These are phyloP conservation scores for Typhlomys cinereus DNA, from an alignment of 2,113 vertebrate species.

Conservation along the genomic window DNA sequence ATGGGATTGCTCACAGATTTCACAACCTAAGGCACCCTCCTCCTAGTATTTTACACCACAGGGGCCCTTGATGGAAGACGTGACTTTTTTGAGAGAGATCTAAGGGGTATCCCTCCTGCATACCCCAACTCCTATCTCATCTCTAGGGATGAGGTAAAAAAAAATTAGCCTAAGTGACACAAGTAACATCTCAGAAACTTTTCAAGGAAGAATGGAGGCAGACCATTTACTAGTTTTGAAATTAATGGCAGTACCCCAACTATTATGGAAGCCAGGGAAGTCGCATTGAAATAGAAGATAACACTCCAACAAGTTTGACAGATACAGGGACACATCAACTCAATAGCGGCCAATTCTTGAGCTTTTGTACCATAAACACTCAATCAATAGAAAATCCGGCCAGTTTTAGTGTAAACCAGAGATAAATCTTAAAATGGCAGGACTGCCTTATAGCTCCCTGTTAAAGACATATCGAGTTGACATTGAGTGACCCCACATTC, in stretches of 20 bases:
- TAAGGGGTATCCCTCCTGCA: background rate
- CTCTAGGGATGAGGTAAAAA: background rate
- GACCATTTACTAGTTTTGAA: background rate
- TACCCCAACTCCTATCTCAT: background rate
- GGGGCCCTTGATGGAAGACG: background rate
- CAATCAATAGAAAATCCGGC: conserved; percentile 67
- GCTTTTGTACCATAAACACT: conserved; percentile 64
- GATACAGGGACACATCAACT: conserved; percentile 31
- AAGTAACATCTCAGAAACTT: conserved; percentile 18
- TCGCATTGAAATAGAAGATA: conserved; percentile 12
- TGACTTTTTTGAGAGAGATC: conserved; percentile 35
- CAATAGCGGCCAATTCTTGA: conserved; percentile 48
- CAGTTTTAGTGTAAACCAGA: conserved; percentile 58
- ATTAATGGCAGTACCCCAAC: background rate
- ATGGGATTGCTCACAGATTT: conserved; percentile 71
- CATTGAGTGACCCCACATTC: conserved; percentile 52
- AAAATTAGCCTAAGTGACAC: conserved; percentile 21
- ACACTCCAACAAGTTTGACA: conserved; percentile 4
- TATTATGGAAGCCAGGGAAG: background rate
- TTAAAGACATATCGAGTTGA: conserved; percentile 65
- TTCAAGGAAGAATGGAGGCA: background rate
- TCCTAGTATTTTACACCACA: conserved; percentile 62
- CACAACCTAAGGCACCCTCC: conserved; percentile 62
- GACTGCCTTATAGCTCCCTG: conserved; percentile 59
- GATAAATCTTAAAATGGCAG: conserved; percentile 65